Percentiles rank a stretch among this genome's conserved stretches.
Conservation (phyloP, 92 coral and sea anemone genomes). For the Epizoanthus illoricatus region DNA sequence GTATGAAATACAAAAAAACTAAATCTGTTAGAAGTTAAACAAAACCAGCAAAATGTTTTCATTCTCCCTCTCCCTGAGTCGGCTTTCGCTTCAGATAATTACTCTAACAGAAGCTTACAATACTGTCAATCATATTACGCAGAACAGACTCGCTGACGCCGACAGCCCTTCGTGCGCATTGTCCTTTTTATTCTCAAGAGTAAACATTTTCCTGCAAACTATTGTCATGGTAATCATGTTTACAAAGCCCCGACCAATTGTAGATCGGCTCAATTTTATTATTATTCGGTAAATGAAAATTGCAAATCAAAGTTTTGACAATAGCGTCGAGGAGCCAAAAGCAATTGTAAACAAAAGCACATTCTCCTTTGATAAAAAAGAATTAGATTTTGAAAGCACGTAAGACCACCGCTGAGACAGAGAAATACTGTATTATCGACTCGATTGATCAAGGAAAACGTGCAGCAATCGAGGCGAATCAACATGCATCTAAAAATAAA, state of each 20-base stretch:
- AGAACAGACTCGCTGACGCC: conserved; percentile 37
- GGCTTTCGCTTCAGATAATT: background rate
- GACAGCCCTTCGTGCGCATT: conserved; percentile 8
- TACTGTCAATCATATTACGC: conserved; percentile 34
- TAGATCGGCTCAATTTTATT: conserved; percentile 15
- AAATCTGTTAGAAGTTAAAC: background rate
- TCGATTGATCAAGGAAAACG: background rate
- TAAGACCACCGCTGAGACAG: conserved; percentile 40
- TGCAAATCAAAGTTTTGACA: conserved; percentile 38
- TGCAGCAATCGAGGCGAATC: conserved; percentile 29
- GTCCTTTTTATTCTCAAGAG: conserved; percentile 21
- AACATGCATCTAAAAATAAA: background rate
- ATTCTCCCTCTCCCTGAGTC: conserved; percentile 15
- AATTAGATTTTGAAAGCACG: conserved; percentile 4
- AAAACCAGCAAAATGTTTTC: background rate
- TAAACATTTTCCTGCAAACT: conserved; percentile 24
- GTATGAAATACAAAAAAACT: background rate
- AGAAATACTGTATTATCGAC: background rate
- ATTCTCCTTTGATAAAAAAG: conserved; percentile 22
- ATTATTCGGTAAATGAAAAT: conserved; percentile 20
- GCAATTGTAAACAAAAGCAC: conserved; percentile 39
- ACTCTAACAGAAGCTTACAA: conserved; percentile 26
- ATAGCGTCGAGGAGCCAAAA: conserved; percentile 17
- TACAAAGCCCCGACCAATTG: conserved; percentile 60
- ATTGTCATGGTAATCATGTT: conserved; percentile 81